Evolutionary conservation across 1,140 invertebrate species (phyloP), one percentile per base, ranked within the genome.

Genomic region (Caenorhabditis latens): DNA sequence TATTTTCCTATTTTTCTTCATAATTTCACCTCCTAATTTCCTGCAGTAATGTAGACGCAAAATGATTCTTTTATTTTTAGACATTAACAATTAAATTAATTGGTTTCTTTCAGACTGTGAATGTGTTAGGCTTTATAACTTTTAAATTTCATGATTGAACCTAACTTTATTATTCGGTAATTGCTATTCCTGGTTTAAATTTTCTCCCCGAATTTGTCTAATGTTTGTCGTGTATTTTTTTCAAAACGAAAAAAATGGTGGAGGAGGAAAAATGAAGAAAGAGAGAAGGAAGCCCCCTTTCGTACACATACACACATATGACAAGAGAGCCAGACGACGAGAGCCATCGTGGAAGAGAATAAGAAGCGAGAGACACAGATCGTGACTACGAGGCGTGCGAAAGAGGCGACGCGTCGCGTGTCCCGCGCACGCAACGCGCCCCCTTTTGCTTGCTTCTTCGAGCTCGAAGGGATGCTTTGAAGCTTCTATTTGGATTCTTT

Each of bases 361-460:
- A 24, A 50, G 71, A 24, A 32, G 71, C 16, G 40, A 71, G 46
- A 79, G 46, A 79, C 71, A 42, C n/a, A 79, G 71, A 79, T 79
- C 43, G 46, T 16, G 43, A 79, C 71, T 79, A 79, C 71, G 71
- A 79, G 71, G 71, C 71, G 71, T 79, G 71, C 71, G 71, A 79
- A 79, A 79, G 71, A 79, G 71, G 21, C 71, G 19, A 79, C 43
- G 71, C 71, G 71, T 48, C 71, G 71, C 71, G 71, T 79, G 71
- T 79, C 71, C 46, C n/a, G 43, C 71, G 71, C 71, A 43, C 63
- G 63, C 63, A 21, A 67, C 63, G n/a, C 42, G 11, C 16, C 48
- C 21, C 32, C 48, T 50, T 83, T 55, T 53, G 43, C 79, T 61
- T 84, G 82, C 57, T 61, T 58, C 57, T 42, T 42, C 82, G 53